phyloP scores from a whole-genome alignment of 1,140 invertebrate species.

The Diorhabda carinulata region DNA sequence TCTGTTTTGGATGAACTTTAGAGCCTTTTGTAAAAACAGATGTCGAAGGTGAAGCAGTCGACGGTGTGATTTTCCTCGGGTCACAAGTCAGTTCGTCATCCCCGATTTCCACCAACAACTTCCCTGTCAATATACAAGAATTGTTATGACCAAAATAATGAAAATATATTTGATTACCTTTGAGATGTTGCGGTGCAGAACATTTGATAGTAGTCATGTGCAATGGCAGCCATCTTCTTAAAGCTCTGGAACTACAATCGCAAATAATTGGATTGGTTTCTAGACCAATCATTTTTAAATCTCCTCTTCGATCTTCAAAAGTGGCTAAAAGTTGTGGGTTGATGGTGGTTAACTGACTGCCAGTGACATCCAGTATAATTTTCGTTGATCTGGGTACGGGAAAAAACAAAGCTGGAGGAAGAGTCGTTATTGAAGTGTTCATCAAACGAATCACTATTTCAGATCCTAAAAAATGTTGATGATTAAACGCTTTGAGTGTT shows the following conservation, averaged over 20 bases:
- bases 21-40: constrained; percentile 48
- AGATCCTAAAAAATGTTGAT: constrained; percentile 36
- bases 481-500: too few relatives aligned
- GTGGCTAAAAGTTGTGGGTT: constrained; percentile 72
- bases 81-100: constrained; percentile 78
- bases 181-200: constrained; percentile 62
- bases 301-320: constrained; percentile 73
- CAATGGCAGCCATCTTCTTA: constrained; percentile 71
- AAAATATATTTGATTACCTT: constrained; percentile 48
- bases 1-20: constrained; percentile 54
- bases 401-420: constrained; percentile 78
- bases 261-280: constrained; percentile 76
- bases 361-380: constrained; percentile 72
- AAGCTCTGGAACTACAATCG: constrained; percentile 75
- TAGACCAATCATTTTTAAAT: constrained; percentile 68
- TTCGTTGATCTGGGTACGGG: constrained; percentile 83
- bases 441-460: constrained; percentile 67
- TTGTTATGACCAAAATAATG: background rate
- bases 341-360: constrained; percentile 70
- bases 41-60: constrained; percentile 48
- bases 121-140: constrained; percentile 49
- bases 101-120: constrained; percentile 66
- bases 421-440: constrained; percentile 71
- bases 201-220: constrained; percentile 62
- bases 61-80: constrained; percentile 52